These are phyloP conservation scores for Cryptocheilus praepositus DNA, from an alignment of 2,888 invertebrate genomes.

Conservation along the genomic window DNA sequence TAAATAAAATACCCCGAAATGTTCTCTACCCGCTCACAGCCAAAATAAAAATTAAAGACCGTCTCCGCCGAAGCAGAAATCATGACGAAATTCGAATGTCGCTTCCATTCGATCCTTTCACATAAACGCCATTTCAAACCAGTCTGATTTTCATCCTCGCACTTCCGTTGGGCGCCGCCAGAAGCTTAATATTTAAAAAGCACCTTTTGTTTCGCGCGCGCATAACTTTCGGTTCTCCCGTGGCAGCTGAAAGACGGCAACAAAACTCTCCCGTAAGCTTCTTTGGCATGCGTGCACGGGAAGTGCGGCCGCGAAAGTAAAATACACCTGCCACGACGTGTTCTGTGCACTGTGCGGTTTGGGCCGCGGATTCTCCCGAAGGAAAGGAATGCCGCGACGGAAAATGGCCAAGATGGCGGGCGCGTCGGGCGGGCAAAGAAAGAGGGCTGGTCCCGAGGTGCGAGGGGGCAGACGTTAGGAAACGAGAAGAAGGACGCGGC, in stretches of 20 bases:
- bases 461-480: conserved; percentile 15
- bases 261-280: conserved; percentile 29
- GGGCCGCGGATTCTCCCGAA: not conserved
- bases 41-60: too few species aligned
- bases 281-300: conserved; percentile 34
- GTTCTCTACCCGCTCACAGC: too few species aligned
- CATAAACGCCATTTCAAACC: too few species aligned
- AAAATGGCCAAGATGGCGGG: not conserved
- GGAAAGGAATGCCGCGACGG: conserved; percentile 16
- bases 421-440: not conserved
- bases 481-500: conserved; percentile 19
- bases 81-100: too few species aligned
- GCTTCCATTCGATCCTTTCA: too few species aligned
- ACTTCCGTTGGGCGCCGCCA: not conserved
- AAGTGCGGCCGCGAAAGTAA: conserved; percentile 46
- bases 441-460: not conserved
- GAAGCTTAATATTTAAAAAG: conserved; percentile 33
- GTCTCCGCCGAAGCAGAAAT: too few species aligned
- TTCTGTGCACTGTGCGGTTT: not conserved
- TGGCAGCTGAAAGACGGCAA: conserved; percentile 12
- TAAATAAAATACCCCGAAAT: too few species aligned
- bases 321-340: conserved; percentile 36
- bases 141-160: too few species aligned
- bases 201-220: conserved; percentile 31
- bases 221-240: not conserved